Evolutionary conservation across 2,888 invertebrate species (phyloP).

Genomic region (Sphaerophoria rueppellii): DNA sequence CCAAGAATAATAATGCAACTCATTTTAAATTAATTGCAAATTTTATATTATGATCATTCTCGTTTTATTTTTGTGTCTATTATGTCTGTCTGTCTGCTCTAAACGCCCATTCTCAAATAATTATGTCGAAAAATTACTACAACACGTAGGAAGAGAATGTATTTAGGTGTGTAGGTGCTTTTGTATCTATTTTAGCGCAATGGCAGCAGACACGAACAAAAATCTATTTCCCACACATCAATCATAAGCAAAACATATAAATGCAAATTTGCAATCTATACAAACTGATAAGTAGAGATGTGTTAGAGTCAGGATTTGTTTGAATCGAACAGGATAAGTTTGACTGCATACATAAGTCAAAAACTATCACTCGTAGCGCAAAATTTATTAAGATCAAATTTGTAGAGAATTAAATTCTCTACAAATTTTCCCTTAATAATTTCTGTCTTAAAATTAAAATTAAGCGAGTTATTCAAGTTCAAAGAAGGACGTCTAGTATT

Average conservation of each 20-base stretch:
- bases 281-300: not conserved
- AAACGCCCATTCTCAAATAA: constrained; percentile 12
- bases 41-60: constrained; percentile 33
- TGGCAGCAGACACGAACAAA: not conserved
- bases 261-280: constrained; percentile 46
- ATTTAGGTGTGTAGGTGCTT: constrained; percentile 11
- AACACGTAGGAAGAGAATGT: not conserved
- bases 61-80: not conserved
- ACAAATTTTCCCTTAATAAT: too few species aligned
- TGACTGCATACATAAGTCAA: too few species aligned
- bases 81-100: constrained; percentile 19
- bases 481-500: not conserved
- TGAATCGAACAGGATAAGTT: not conserved
- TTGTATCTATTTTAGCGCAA: not conserved
- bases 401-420: too few species aligned
- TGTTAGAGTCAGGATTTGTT: too few species aligned
- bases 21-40: constrained; percentile 52
- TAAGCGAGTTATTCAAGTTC: too few species aligned
- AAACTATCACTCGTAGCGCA: too few species aligned
- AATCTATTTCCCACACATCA: constrained; percentile 37
- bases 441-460: too few species aligned
- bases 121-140: not conserved
- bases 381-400: too few species aligned
- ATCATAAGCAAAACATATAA: constrained; percentile 51
- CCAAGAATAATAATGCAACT: constrained; percentile 52